These are phyloP conservation scores for Oreochromis mossambicus DNA, from an alignment of 2,797 vertebrate genomes.

Conservation along the genomic window DNA sequence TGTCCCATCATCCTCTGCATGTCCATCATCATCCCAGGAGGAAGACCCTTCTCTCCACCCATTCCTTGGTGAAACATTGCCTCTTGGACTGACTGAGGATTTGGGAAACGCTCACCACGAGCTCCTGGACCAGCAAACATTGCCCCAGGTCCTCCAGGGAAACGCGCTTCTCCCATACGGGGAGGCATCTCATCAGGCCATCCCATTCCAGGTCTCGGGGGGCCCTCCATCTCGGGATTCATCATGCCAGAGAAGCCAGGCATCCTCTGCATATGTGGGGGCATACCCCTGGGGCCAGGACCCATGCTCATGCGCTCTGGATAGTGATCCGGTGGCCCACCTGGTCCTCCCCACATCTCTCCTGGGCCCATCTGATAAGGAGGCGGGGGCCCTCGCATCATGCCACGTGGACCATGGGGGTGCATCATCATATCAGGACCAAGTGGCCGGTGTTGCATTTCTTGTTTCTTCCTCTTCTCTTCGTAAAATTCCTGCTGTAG, in stretches of 20 bases:
- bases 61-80: slow-evolving; percentile 96
- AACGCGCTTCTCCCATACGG: slow-evolving; percentile 91
- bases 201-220: slow-evolving; percentile 90
- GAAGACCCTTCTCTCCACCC: slow-evolving; percentile 92
- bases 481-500: slow-evolving; percentile 98
- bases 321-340: slow-evolving; percentile 87
- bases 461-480: slow-evolving; percentile 97
- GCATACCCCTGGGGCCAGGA: slow-evolving; percentile 85
- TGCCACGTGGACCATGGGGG: slow-evolving; percentile 89
- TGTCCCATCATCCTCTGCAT: slow-evolving; percentile 92
- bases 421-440: slow-evolving; percentile 98
- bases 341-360: slow-evolving; percentile 94
- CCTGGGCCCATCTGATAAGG: slow-evolving; percentile 95
- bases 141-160: slow-evolving; percentile 85
- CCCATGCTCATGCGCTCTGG: slow-evolving; percentile 89
- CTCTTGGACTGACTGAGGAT: slow-evolving; percentile 91
- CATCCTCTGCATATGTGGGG: slow-evolving; percentile 93
- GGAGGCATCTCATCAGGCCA: slow-evolving; percentile 97
- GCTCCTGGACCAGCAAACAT: slow-evolving; percentile 92
- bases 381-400: slow-evolving; percentile 93
- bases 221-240: slow-evolving; percentile 94
- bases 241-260: slow-evolving; percentile 96
- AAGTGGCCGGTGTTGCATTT: slow-evolving; percentile 93
- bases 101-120: slow-evolving; percentile 93
- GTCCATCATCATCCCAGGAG: slow-evolving; percentile 93